A percentile compares a stretch with the other conserved stretches of the same genome.
phyloP scores from a whole-genome alignment of 2,113 vertebrate genomes.

The Electrona antarctica region DNA sequence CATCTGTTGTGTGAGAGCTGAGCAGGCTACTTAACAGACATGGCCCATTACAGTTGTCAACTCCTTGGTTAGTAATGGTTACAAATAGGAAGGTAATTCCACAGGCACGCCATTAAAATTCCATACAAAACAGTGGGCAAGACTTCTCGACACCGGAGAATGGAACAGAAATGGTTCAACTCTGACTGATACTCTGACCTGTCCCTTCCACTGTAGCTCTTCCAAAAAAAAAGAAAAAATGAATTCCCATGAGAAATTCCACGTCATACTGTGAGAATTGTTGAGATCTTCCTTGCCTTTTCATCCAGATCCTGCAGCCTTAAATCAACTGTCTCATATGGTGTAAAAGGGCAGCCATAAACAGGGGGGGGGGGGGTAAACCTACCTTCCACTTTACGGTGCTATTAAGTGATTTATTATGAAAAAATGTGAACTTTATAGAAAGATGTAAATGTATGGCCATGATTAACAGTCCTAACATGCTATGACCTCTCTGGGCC shows the following conservation, averaged over 20 bases:
- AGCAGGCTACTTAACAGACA: constrained; percentile 23
- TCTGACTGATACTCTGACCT: constrained; percentile 31
- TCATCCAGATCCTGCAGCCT: constrained; percentile 14
- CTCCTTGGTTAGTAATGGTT: constrained; percentile 2
- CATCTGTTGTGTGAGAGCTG: constrained; percentile 19
- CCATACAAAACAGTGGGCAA: constrained; percentile 40
- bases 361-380: background rate
- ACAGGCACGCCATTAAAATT: constrained; percentile 67
- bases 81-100: constrained; percentile 14
- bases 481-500: constrained; percentile 7
- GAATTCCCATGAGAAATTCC: constrained; percentile 68
- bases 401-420: constrained; percentile 3
- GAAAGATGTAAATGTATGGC: background rate
- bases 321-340: constrained; percentile 19
- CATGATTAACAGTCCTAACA: background rate
- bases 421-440: background rate
- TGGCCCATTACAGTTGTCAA: constrained; percentile 40
- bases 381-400: no score
- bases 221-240: constrained; percentile 13
- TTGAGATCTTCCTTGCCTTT: constrained; percentile 35
- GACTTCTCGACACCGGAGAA: constrained; percentile 24
- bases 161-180: constrained; percentile 42
- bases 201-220: constrained; percentile 18
- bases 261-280: constrained; percentile 56
- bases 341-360: constrained; percentile 4